phyloP scores from a whole-genome alignment of 1,140 invertebrate species.

The Bombus balteatus region DNA sequence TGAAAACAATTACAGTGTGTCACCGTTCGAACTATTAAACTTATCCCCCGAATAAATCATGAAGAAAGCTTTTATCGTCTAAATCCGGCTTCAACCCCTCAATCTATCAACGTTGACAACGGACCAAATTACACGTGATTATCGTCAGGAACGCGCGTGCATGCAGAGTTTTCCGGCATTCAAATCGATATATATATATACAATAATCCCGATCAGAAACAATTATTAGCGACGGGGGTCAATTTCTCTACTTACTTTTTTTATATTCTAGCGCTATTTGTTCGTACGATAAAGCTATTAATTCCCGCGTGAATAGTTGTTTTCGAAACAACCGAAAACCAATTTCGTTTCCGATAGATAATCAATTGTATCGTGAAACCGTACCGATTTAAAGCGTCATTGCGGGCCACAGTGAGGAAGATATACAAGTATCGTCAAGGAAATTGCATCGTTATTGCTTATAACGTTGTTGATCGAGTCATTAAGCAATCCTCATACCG shows the following conservation, averaged over 20 bases:
- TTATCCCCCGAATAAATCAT: background rate
- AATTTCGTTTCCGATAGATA: slow-evolving; percentile 40
- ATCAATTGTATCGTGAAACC: background rate
- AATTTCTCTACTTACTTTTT: background rate
- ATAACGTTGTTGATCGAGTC: background rate
- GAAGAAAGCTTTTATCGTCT: background rate
- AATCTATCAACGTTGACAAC: slow-evolving; percentile 6
- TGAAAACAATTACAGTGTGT: background rate
- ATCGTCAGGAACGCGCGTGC: slow-evolving; percentile 5
- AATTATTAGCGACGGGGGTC: background rate
- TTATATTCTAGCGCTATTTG: no score
- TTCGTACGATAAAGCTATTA: slow-evolving; percentile 14
- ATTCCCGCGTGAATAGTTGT: slow-evolving; percentile 15
- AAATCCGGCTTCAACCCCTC: slow-evolving; percentile 2
- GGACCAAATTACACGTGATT: slow-evolving; percentile 10
- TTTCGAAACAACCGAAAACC: slow-evolving; percentile 31
- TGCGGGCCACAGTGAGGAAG: background rate
- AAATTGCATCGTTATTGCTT: background rate
- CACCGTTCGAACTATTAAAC: background rate
- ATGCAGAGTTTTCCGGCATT: background rate
- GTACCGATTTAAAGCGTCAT: background rate
- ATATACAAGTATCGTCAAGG: background rate
- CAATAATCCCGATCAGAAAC: slow-evolving; percentile 24
- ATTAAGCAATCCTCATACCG: no score
- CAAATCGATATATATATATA: slow-evolving; percentile 5